Conservation (phyloP, 2,888 invertebrate genomes). For the Theretra japonica region DNA sequence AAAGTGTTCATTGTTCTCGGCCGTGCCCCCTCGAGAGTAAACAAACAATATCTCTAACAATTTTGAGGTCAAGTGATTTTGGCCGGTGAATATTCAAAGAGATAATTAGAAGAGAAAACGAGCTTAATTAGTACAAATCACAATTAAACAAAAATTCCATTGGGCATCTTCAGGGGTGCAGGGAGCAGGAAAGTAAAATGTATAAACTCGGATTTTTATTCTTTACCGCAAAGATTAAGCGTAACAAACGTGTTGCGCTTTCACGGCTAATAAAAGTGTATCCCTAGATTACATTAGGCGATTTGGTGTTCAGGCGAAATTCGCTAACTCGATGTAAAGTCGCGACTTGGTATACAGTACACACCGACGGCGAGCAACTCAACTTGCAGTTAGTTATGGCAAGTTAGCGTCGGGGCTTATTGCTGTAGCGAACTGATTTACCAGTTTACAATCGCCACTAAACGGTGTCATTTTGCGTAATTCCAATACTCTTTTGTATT, state of each 20-base stretch:
- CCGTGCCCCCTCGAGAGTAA: slow-evolving; percentile 61
- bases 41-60: slow-evolving; percentile 75
- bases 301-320: slow-evolving; percentile 52
- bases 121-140: slow-evolving; percentile 60
- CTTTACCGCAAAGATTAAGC: slow-evolving; percentile 15
- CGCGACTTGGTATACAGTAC: slow-evolving; percentile 41
- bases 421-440: slow-evolving; percentile 63
- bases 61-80: slow-evolving; percentile 74
- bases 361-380: slow-evolving; percentile 53
- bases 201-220: background rate
- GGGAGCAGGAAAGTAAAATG: background rate
- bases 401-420: slow-evolving; percentile 59
- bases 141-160: slow-evolving; percentile 43
- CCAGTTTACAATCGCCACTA: slow-evolving; percentile 45
- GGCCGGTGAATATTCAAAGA: slow-evolving; percentile 60
- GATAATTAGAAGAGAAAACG: slow-evolving; percentile 67
- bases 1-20: slow-evolving; percentile 68
- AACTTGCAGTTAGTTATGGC: slow-evolving; percentile 62
- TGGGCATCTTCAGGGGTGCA: background rate
- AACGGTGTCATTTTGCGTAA: background rate
- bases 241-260: slow-evolving; percentile 26
- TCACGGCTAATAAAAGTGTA: slow-evolving; percentile 24
- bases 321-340: slow-evolving; percentile 56
- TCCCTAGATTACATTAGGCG: slow-evolving; percentile 33
- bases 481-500: background rate